Evolutionary conservation across 2,888 invertebrate species (phyloP).

Genomic region (Tanypteryx hageni): DNA sequence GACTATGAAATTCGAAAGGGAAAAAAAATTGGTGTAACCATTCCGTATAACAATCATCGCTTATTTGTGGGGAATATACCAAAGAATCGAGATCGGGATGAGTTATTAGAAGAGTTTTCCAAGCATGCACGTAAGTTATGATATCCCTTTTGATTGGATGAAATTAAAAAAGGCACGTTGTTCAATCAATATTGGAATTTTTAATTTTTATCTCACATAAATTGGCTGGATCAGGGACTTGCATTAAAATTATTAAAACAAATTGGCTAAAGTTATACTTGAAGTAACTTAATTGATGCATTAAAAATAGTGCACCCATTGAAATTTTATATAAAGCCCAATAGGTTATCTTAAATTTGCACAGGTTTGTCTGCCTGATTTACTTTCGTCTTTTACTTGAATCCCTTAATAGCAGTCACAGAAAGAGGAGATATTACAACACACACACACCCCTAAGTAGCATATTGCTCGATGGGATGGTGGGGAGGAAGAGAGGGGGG

Average conservation of each 20-base stretch:
- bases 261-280: slow-evolving; percentile 39
- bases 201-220: slow-evolving; percentile 52
- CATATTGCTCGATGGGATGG: too few relatives aligned
- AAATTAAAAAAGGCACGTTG: slow-evolving; percentile 62
- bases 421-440: slow-evolving; percentile 54
- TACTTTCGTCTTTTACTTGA: slow-evolving; percentile 31
- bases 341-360: slow-evolving; percentile 41
- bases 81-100: slow-evolving; percentile 99
- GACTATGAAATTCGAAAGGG: slow-evolving; percentile 99
- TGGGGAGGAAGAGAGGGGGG: too few relatives aligned
- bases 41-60: slow-evolving; percentile 99
- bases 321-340: slow-evolving; percentile 32
- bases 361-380: slow-evolving; percentile 54
- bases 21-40: slow-evolving; percentile 99
- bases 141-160: slow-evolving; percentile 65
- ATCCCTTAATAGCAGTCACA: slow-evolving; percentile 53
- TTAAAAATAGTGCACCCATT: slow-evolving; percentile 40
- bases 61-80: slow-evolving; percentile 99
- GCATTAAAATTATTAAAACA: slow-evolving; percentile 23
- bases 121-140: slow-evolving; percentile 99
- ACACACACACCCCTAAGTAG: slow-evolving; percentile 44
- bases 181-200: slow-evolving; percentile 59
- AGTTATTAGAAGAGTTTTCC: slow-evolving; percentile 99
- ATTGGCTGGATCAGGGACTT: slow-evolving; percentile 64
- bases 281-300: slow-evolving; percentile 25